These are phyloP conservation scores for Mus minutoides DNA, from an alignment of 2,797 vertebrate genomes.

Conservation along the genomic window DNA sequence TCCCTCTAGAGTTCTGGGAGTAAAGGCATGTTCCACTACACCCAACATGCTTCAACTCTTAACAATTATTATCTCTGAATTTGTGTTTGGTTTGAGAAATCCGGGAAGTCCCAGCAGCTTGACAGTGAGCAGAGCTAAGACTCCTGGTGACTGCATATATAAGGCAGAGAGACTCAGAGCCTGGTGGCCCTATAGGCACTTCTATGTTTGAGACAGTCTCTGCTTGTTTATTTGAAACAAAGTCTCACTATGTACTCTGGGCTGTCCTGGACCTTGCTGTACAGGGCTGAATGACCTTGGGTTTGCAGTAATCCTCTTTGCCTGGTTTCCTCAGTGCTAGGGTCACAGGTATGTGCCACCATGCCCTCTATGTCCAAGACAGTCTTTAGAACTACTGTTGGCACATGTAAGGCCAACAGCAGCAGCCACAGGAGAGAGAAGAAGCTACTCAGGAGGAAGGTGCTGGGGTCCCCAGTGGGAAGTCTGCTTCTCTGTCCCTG, in stretches of 20 bases:
- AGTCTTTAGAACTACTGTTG: not conserved
- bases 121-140: not conserved
- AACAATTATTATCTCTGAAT: not conserved
- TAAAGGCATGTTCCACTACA: not conserved
- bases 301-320: not conserved
- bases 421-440: not conserved
- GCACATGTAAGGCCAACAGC: not conserved
- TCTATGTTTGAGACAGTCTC: not conserved
- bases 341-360: not conserved
- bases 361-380: not conserved
- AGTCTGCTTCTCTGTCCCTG: not conserved
- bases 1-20: not conserved
- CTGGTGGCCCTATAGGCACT: not conserved
- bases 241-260: not conserved
- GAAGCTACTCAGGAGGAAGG: not conserved
- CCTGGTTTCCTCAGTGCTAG: not conserved
- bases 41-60: not conserved
- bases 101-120: not conserved
- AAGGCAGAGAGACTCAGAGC: not conserved
- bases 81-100: constrained; percentile 5
- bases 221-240: not conserved
- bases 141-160: not conserved
- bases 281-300: not conserved
- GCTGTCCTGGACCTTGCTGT: not conserved
- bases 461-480: accelerated